Conservation (phyloP, 2,888 invertebrate species). For the Acronicta leporina region DNA sequence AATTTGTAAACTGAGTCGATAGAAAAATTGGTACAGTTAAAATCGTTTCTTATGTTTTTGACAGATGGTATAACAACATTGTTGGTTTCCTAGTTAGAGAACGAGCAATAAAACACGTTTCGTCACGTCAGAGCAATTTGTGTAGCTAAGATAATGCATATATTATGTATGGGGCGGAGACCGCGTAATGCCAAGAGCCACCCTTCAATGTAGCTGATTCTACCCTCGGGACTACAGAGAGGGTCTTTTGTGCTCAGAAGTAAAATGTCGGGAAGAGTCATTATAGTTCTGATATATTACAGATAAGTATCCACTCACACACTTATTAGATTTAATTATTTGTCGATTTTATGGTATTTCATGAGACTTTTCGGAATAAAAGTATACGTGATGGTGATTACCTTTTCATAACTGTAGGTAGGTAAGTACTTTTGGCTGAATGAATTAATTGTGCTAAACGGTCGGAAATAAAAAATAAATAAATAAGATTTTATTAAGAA, state of each 20-base stretch:
- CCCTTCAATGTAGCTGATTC: constrained; percentile 73
- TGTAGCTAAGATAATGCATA: constrained; percentile 68
- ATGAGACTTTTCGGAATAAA: constrained; percentile 1
- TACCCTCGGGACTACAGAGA: constrained; percentile 67
- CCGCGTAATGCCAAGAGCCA: constrained; percentile 67
- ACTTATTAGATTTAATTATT: constrained; percentile 20
- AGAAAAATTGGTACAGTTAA: background rate
- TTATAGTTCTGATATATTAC: constrained; percentile 33
- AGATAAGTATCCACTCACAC: constrained; percentile 9
- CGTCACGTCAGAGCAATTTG: constrained; percentile 65
- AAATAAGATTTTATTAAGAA: no score
- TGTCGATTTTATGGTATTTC: constrained; percentile 10
- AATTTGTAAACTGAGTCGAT: background rate
- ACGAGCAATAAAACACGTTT: constrained; percentile 62
- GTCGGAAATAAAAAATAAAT: no score
- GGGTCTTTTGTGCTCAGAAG: constrained; percentile 56
- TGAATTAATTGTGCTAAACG: no score
- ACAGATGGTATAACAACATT: constrained; percentile 28
- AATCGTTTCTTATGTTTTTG: constrained; percentile 23
- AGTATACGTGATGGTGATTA: background rate
- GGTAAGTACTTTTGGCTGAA: no score
- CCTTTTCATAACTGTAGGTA: no score
- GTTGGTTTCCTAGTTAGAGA: constrained; percentile 44
- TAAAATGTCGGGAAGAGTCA: constrained; percentile 60
- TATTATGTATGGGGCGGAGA: constrained; percentile 68